Base-by-base conservation (phyloP, 1,140 invertebrate species). In the Venturia canescens region DNA sequence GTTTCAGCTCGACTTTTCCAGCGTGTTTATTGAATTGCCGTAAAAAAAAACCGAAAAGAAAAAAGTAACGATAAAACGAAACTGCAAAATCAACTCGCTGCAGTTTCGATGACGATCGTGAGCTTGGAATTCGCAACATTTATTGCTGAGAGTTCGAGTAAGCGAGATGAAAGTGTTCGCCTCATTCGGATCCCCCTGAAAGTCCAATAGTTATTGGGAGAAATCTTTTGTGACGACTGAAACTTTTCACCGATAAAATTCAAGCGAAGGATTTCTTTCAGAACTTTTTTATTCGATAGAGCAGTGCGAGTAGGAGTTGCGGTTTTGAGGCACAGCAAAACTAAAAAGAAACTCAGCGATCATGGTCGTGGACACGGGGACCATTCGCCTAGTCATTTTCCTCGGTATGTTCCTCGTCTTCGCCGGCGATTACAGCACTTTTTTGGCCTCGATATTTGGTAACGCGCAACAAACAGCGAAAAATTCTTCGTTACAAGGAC, bases 331-430 rank as follows among this genome's bases (percentile, higher is more conserved):
- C 13, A 44, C 38, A 44, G 1, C 13, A 13, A 44, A n/a, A n/a
- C n/a, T n/a, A 60, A 57, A 81, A 84, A 81, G 29, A 44, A 63
- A 66, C 21, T 16, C 16, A n/a, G 21, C 38, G 38, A 82, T 23
- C 44, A 89, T 91, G 89, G 85, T 87, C 66, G 84, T 89, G 82
- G 90, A 92, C 72, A 91, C 90, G 21, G 85, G 90, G 74, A 92
- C 91, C 0, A 86, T 92, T 26, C 87, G 91, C 6, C 83, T 92
- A n/a, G 88, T 92, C 4, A 91, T 92, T 85, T 89, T 92, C 77
- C 82, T 92, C 27, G 89, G 90, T 18, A 91, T 92, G 90, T 91
- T 91, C 80, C 83, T 92, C n/a, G 83, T 90, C 21, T 91, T 91
- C 75, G 90, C 90, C 79, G 90, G 90, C 27, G 91, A 92, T 85